Evolutionary conservation across 2,888 invertebrate species (phyloP).

Genomic region (Nomada ruficornis): DNA sequence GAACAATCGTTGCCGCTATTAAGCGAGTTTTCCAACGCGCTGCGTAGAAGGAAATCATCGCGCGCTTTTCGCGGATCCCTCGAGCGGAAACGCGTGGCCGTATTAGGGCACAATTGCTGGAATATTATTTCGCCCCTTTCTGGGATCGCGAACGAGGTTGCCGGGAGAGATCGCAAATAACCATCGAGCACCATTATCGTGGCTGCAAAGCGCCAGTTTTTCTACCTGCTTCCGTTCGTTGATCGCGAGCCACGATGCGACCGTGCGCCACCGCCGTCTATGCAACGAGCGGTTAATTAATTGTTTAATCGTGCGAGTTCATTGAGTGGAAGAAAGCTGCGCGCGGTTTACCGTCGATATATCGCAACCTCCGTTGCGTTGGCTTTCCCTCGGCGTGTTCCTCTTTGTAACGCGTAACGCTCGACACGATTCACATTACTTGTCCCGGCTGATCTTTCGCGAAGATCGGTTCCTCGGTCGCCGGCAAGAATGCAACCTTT

Average conservation of each 20-base stretch:
- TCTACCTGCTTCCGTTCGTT: constrained; percentile 60
- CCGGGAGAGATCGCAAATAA: constrained; percentile 48
- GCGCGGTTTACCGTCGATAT: background rate
- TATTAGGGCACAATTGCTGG: constrained; percentile 53
- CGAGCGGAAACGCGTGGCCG: constrained; percentile 63
- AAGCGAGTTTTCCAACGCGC: constrained; percentile 56
- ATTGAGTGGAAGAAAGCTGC: constrained; percentile 41
- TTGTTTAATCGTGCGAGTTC: constrained; percentile 49
- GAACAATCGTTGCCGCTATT: constrained; percentile 41
- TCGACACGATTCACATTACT: background rate
- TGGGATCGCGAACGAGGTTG: constrained; percentile 49
- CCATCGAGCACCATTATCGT: constrained; percentile 47
- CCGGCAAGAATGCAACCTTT: constrained; percentile 20
- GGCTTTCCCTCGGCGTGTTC: background rate
- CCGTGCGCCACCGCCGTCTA: constrained; percentile 19
- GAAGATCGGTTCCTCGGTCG: background rate
- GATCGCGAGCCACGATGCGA: constrained; percentile 45
- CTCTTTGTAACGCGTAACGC: background rate
- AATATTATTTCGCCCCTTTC: constrained; percentile 63
- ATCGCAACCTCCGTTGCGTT: background rate
- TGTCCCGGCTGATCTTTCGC: background rate
- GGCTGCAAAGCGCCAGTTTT: constrained; percentile 56
- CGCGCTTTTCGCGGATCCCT: constrained; percentile 47
- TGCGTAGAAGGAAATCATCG: constrained; percentile 18
- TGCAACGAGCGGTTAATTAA: constrained; percentile 30